Conservation (phyloP, 2,797 vertebrate species). For the Trachops cirrhosus region DNA sequence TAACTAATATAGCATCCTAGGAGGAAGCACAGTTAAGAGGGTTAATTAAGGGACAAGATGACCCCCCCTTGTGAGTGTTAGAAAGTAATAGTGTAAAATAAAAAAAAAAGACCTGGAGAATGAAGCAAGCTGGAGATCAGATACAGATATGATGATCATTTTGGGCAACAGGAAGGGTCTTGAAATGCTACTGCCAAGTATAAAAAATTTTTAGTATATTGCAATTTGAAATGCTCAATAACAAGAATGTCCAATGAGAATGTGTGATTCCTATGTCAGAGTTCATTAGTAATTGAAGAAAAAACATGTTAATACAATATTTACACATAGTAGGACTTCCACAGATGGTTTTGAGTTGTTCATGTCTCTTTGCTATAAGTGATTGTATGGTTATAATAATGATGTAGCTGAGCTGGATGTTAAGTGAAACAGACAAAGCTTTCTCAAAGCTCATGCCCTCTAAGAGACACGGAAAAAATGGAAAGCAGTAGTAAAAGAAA, state of each 20-base stretch:
- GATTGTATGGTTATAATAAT: neutral
- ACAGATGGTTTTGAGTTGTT: neutral
- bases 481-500: neutral
- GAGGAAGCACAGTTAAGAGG: neutral
- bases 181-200: neutral
- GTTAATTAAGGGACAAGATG: neutral
- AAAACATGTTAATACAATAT: neutral
- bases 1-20: neutral
- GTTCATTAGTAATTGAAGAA: neutral
- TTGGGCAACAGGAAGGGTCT: neutral
- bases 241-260: neutral
- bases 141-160: neutral
- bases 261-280: neutral
- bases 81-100: neutral
- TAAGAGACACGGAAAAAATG: neutral
- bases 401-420: neutral
- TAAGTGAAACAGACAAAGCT: neutral
- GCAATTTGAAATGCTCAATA: neutral
- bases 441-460: neutral
- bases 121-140: neutral
- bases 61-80: neutral
- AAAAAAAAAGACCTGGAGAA: neutral
- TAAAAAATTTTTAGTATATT: neutral
- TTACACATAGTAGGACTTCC: neutral
- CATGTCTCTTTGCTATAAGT: neutral